Evolutionary conservation across 1,140 invertebrate species (phyloP), one percentile per base, ranked within the genome.

Genomic region (Bombus fervidus): DNA sequence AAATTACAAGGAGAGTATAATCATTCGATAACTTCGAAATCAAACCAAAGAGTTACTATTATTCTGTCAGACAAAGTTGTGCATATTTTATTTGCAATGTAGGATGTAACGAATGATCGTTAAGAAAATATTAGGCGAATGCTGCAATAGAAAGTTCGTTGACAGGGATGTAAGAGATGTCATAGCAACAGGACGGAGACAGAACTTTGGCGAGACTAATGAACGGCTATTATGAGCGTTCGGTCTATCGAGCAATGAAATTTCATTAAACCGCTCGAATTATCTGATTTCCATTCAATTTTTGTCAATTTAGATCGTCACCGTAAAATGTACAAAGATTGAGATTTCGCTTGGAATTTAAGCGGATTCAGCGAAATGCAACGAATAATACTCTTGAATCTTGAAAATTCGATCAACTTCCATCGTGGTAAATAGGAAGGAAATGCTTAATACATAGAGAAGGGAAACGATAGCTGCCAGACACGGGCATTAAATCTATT

Each of bases 191-290:
- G 25, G n/a, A 66, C 10, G 12, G 18, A n/a, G n/a, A 66, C 25
- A 31, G 39, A 28, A 31, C 39, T 66, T 43, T 18, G 10, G 8
- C 9, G 39, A 25, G 75, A 41, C 75, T 77, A 62, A 78, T 39
- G 76, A 78, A 78, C 39, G 76, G 6, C 59, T 78, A 78, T 78
- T 78, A 78, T 66, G 62, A 78, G 62, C 37, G 59, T 68, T 79
- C 64, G 4, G 68, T 79, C 31, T 37, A 37, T 47, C 41, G 13
- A 34, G 22, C 31, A 34, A 79, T 68, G 41, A 79, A 68, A 79
- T 79, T 79, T 79, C 77, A 79, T 79, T 79, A 69, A 3, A 41
- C 59, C 39, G 47, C 41, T 28, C 34, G 28, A 69, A 83, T 77
- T 41, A 68, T 39, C 15, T 47, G 53, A 84, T 71, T 62, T 37